Conservation (phyloP, 2,888 invertebrate species). For the Chymomyza amoena region DNA sequence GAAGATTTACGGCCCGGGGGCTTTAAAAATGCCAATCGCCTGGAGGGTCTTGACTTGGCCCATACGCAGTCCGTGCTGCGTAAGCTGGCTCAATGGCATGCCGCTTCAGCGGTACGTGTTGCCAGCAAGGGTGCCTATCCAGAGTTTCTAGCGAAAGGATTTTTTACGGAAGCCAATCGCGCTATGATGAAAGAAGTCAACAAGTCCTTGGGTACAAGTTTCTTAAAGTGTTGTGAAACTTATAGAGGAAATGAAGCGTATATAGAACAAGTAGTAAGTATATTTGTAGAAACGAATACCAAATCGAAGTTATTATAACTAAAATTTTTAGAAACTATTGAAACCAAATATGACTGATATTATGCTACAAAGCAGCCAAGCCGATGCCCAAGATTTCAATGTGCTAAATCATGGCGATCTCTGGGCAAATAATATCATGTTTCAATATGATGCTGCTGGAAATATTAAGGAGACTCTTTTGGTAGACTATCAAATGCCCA, state of each 20-base stretch:
- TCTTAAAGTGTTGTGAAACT: conserved; percentile 34
- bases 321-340: conserved; percentile 33
- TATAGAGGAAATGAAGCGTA: conserved; percentile 46
- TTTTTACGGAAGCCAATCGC: conserved; percentile 36
- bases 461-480: conserved; percentile 61
- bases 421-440: conserved; percentile 74
- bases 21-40: conserved; percentile 63
- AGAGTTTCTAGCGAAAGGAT: conserved; percentile 9
- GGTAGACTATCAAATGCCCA: conserved; percentile 70
- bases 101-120: conserved; percentile 61
- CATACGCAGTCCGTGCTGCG: conserved; percentile 60
- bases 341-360: conserved; percentile 38
- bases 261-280: conserved; percentile 55
- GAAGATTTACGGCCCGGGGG: conserved; percentile 64
- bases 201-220: conserved; percentile 13
- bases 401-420: conserved; percentile 68
- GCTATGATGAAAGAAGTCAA: conserved; percentile 26
- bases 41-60: conserved; percentile 62
- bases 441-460: conserved; percentile 56
- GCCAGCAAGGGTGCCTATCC: conserved; percentile 52
- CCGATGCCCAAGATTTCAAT: conserved; percentile 59
- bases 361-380: not conserved
- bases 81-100: conserved; percentile 72
- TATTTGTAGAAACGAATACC: not conserved
- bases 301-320: not conserved